phyloP scores from a whole-genome alignment of 1,140 invertebrate genomes.

The Drosophila carrolli region DNA sequence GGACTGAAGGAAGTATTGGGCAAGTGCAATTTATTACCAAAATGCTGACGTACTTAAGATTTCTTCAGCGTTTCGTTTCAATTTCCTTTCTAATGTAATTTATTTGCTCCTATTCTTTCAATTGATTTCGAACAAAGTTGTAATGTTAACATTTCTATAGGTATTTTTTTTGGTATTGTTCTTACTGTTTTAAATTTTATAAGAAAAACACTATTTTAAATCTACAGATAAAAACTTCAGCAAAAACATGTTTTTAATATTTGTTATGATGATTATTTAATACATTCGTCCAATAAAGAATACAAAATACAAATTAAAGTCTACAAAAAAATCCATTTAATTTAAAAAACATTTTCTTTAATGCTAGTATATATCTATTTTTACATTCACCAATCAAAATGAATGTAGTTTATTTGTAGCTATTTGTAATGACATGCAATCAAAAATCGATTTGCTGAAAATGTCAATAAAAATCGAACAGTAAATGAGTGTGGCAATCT shows the following conservation, averaged over 20 bases:
- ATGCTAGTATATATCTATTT: not conserved
- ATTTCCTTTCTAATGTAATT: conserved; percentile 37
- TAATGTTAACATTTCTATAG: conserved; percentile 5
- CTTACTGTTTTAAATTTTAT: no score
- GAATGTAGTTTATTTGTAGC: conserved; percentile 10
- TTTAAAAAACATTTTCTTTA: not conserved
- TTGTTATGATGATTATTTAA: not conserved
- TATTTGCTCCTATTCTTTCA: conserved; percentile 27
- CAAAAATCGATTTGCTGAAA: conserved; percentile 38
- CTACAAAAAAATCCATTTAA: not conserved
- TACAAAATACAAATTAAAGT: not conserved
- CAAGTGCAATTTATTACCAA: conserved; percentile 48
- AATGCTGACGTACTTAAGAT: conserved; percentile 45
- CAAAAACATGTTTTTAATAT: no score
- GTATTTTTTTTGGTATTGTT: not conserved
- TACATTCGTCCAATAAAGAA: not conserved
- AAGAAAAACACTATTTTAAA: no score
- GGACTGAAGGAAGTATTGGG: conserved; percentile 27
- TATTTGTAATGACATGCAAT: conserved; percentile 34
- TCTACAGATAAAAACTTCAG: no score
- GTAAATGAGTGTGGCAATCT: conserved; percentile 14
- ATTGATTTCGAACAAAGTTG: conserved; percentile 16
- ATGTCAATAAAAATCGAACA: conserved; percentile 27
- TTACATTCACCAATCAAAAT: conserved; percentile 7
- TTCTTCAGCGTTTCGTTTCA: conserved; percentile 28